A percentile compares a stretch with the other conserved stretches of the same genome.
Evolutionary conservation across 2,797 vertebrate genomes (phyloP).

Genomic region (Hephaestus fuliginosus): DNA sequence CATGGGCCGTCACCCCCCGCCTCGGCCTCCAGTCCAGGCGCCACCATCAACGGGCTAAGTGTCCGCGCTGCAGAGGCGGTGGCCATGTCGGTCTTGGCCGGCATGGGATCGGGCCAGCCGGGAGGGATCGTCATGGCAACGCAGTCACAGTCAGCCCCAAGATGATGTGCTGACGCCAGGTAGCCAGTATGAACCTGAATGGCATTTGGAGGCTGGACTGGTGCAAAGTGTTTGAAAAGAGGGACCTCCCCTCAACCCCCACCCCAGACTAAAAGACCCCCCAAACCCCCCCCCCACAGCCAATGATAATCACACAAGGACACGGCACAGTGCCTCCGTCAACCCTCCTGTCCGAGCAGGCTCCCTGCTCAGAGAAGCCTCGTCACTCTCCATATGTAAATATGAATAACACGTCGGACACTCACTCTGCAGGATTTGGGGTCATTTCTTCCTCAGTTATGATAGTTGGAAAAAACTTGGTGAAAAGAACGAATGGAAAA

Average conservation of each 20-base stretch:
- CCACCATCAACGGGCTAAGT: conserved; percentile 91
- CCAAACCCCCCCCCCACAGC: conserved; percentile 48
- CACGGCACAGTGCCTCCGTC: conserved; percentile 61
- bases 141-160: conserved; percentile 92
- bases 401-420: conserved; percentile 62
- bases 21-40: conserved; percentile 78
- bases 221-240: conserved; percentile 67
- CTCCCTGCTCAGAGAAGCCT: conserved; percentile 53
- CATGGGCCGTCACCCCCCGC: conserved; percentile 84
- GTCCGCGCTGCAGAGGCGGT: conserved; percentile 94
- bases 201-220: conserved; percentile 67
- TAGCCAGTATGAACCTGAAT: conserved; percentile 71
- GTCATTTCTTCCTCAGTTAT: conserved; percentile 48
- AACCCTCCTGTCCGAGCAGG: conserved; percentile 53
- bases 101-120: conserved; percentile 92
- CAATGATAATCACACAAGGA: conserved; percentile 76
- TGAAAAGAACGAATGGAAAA: conserved; percentile 53
- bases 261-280: conserved; percentile 57
- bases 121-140: conserved; percentile 85
- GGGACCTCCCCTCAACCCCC: conserved; percentile 47
- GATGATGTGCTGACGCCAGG: conserved; percentile 89
- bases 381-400: conserved; percentile 69
- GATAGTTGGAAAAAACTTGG: conserved; percentile 44
- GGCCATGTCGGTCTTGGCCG: conserved; percentile 93
- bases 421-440: conserved; percentile 66